Conservation (phyloP, 2,113 vertebrate genomes). For the Poeciliopsis retropinna region DNA sequence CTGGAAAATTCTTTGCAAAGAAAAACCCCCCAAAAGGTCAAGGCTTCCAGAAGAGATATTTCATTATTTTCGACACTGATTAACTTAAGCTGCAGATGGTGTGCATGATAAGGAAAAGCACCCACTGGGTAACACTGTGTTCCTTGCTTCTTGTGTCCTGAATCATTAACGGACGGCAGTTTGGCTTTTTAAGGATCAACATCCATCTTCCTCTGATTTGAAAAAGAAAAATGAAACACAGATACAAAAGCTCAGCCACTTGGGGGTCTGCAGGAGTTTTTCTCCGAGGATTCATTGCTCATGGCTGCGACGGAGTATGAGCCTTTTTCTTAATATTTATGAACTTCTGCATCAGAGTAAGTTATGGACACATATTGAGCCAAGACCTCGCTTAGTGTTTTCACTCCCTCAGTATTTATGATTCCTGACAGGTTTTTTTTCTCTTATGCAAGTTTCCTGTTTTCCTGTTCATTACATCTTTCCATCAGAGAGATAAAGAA, state of each 20-base stretch:
- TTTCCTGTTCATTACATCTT: constrained; percentile 50
- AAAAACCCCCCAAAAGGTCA: not conserved
- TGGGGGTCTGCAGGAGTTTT: constrained; percentile 22
- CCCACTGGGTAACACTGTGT: too few relatives aligned
- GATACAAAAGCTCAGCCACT: constrained; percentile 26
- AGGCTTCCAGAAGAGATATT: not conserved
- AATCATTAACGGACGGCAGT: constrained; percentile 6
- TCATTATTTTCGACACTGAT: not conserved
- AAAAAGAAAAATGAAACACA: constrained; percentile 35
- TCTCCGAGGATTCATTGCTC: constrained; percentile 64
- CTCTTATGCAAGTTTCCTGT: constrained; percentile 36
- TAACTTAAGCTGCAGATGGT: not conserved
- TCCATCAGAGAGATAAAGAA: constrained; percentile 3
- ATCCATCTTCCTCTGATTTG: constrained; percentile 37
- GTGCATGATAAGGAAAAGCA: not conserved
- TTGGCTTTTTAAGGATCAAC: constrained; percentile 14
- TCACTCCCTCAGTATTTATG: constrained; percentile 75
- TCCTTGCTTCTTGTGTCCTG: not conserved
- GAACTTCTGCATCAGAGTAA: constrained; percentile 60
- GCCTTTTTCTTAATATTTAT: constrained; percentile 77
- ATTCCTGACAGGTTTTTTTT: constrained; percentile 41
- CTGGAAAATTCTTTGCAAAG: too few relatives aligned
- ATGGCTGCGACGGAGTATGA: constrained; percentile 63
- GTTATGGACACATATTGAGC: constrained; percentile 67
- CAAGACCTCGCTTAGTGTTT: constrained; percentile 72